Evolutionary conservation across 2,797 vertebrate species (phyloP).

Genomic region (Gymnodraco acuticeps): DNA sequence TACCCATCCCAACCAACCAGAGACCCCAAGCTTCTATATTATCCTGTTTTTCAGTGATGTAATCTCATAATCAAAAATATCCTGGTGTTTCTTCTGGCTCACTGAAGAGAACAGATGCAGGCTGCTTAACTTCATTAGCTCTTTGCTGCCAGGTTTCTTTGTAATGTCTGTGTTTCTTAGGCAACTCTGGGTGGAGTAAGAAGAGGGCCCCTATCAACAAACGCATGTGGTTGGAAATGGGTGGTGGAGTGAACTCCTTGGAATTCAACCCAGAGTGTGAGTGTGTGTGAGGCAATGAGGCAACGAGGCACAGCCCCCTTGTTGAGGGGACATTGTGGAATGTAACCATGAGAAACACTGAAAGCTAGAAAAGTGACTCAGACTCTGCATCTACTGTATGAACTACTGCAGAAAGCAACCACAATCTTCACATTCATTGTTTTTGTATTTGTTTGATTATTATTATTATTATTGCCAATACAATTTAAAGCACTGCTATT

Average conservation of each 20-base stretch:
- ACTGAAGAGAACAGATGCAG: background rate
- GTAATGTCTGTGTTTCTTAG: constrained; percentile 45
- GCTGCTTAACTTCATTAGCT: background rate
- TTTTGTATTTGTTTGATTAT: background rate
- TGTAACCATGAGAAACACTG: constrained; percentile 62
- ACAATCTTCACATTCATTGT: too few species aligned
- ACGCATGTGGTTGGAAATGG: constrained; percentile 5
- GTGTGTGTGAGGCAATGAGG: constrained; percentile 25
- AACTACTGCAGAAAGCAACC: background rate
- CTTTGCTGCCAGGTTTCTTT: constrained; percentile 47
- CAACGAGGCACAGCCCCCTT: constrained; percentile 22
- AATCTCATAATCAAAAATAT: background rate
- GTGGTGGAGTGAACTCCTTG: constrained; percentile 29
- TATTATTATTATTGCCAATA: background rate
- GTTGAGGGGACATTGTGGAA: constrained; percentile 26
- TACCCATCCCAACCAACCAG: background rate
- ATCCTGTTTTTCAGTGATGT: background rate
- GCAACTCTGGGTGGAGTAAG: constrained; percentile 50
- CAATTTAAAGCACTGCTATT: background rate
- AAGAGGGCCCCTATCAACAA: constrained; percentile 20
- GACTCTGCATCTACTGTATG: background rate
- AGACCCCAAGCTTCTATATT: background rate
- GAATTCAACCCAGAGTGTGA: constrained; percentile 46
- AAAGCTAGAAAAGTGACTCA: constrained; percentile 41
- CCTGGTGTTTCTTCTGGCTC: background rate